A percentile compares a stretch with the other conserved stretches of the same genome.
phyloP scores from a whole-genome alignment of 2,888 invertebrate genomes.

The Erebia palarica region DNA sequence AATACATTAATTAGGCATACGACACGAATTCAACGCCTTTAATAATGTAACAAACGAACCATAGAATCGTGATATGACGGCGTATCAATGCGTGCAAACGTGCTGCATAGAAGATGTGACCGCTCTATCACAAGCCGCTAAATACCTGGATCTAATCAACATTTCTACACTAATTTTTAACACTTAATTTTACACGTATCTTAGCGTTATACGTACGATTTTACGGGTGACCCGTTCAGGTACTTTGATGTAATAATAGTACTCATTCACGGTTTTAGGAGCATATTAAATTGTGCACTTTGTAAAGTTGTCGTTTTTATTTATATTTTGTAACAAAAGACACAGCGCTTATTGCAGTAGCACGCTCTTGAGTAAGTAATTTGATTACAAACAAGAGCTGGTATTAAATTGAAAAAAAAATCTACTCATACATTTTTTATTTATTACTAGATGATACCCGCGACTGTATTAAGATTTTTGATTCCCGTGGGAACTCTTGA shows the following conservation, averaged over 20 bases:
- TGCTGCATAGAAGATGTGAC: conserved; percentile 71
- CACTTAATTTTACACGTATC: conserved; percentile 82
- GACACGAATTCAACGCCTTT: conserved; percentile 76
- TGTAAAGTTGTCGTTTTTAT: conserved; percentile 4
- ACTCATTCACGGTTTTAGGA: conserved; percentile 31
- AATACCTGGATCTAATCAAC: conserved; percentile 81
- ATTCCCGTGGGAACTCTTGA: no score
- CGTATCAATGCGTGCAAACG: conserved; percentile 67
- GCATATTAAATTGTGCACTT: conserved; percentile 25
- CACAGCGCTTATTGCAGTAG: neutral
- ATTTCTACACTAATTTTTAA: conserved; percentile 82
- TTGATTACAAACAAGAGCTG: no score
- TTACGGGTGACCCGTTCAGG: conserved; percentile 55
- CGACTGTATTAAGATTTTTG: no score
- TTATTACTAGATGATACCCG: no score
- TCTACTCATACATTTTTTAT: no score
- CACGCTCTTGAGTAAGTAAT: no score
- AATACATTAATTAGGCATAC: conserved; percentile 69
- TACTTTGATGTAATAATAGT: conserved; percentile 34
- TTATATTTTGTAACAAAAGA: neutral
- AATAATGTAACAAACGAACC: conserved; percentile 78
- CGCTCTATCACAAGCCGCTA: conserved; percentile 71
- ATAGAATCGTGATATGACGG: conserved; percentile 77
- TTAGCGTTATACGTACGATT: conserved; percentile 73
- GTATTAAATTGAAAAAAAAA: no score